Base-by-base conservation (phyloP, 1,140 invertebrate genomes). In the Harpegnathos saltator region DNA sequence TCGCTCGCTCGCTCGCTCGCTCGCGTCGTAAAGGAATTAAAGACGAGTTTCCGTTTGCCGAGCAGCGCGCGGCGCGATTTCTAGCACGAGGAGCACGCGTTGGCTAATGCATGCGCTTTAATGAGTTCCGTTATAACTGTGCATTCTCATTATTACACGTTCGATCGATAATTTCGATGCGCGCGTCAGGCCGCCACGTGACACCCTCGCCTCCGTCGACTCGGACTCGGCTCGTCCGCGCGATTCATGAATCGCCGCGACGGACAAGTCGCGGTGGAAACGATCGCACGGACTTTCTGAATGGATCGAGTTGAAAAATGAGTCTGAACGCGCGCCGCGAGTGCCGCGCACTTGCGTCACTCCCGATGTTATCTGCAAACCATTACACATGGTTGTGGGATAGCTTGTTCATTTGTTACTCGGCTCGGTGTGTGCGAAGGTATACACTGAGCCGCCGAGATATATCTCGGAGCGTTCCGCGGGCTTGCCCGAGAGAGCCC, bases 241-340 rank as follows among this genome's bases (percentile, higher is more conserved):
- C 44, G n/a, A 33, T 63, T 33, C 44, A 11, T 29, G 29, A 38
- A 69, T 38, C 62, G 65, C 75, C 62, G 65, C 75, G 52, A 66
- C 66, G 17, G 19, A 66, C n/a, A 58, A 33, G 33, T 4, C 19
- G 72, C 72, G 44, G 48, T 80, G 44, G 29, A 71, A 7, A 22
- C n/a, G 75, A 71, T 80, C 12, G 75, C 54, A 54, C 73, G 19
- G 44, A 26, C 38, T 22, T 58, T 69, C 65, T 71, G 52, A 71
- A 71, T 80, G 75, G 69, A 80, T 80, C 56, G 75, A 78, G 69
- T 44, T 58, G 52, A 78, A 78, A 78, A 80, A 59, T 59, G 75
- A 71, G 65, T 69, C 29, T 78, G 63, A 78, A 69, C 56, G 52
- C n/a, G n/a, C 24, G 62, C 50, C 48, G 63, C 72, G 58, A 4